These are phyloP conservation scores for Enteromius treurensis DNA, from an alignment of 2,797 vertebrate species.

Conservation along the genomic window DNA sequence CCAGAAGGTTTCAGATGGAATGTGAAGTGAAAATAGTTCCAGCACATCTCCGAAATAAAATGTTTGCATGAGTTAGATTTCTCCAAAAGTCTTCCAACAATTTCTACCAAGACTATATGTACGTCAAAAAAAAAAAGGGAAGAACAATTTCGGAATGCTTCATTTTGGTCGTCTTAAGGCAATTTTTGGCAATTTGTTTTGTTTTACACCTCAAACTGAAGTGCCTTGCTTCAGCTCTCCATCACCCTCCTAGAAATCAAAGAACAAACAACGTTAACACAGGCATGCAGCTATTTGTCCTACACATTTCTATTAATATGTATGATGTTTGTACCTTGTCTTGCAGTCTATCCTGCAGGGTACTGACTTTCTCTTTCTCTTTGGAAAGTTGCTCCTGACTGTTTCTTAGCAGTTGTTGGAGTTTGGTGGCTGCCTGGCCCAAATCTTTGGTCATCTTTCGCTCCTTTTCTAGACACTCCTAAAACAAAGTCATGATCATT, in stretches of 20 bases:
- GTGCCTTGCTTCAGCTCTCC: conserved; percentile 88
- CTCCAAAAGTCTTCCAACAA: conserved; percentile 67
- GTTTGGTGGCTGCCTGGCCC: conserved; percentile 87
- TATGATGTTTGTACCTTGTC: conserved; percentile 72
- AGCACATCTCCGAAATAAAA: conserved; percentile 74
- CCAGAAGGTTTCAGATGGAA: conserved; percentile 74
- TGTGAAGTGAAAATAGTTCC: conserved; percentile 74
- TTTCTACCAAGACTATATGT: conserved; percentile 79
- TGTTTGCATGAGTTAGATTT: conserved; percentile 78
- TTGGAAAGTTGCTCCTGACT: conserved; percentile 89
- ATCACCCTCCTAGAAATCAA: conserved; percentile 79
- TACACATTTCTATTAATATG: background rate
- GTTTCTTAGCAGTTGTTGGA: conserved; percentile 88
- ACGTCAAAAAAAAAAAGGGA: conserved; percentile 64
- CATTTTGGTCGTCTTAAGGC: conserved; percentile 88
- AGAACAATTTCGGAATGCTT: conserved; percentile 83
- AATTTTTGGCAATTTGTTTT: conserved; percentile 87
- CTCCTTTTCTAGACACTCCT: conserved; percentile 94
- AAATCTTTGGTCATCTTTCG: conserved; percentile 91
- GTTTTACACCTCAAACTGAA: conserved; percentile 85
- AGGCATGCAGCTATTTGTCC: background rate
- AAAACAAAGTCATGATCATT: background rate
- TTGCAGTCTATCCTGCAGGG: conserved; percentile 83
- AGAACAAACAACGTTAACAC: background rate
- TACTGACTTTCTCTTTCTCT: conserved; percentile 85